phyloP scores from a whole-genome alignment of 2,113 vertebrate genomes.

The Forbesichthys papilliferus region DNA sequence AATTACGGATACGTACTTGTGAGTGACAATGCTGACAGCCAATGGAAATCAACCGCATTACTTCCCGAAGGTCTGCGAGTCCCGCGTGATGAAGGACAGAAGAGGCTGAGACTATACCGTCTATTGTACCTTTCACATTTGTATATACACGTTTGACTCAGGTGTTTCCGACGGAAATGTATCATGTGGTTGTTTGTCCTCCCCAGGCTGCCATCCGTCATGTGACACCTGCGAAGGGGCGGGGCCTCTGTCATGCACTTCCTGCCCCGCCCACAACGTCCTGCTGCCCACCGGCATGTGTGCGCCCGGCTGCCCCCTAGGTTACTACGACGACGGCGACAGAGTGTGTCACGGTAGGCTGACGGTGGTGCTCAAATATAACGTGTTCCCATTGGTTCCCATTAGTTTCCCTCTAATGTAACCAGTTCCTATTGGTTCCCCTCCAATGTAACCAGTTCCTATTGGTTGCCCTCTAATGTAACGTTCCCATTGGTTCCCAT shows the following conservation, averaged over 20 bases:
- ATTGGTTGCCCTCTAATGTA: too few species aligned
- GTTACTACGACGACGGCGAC: slow-evolving; percentile 79
- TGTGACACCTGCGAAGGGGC: slow-evolving; percentile 80
- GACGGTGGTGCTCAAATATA: neutral
- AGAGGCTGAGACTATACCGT: too few species aligned
- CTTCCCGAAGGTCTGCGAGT: too few species aligned
- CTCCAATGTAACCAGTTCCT: too few species aligned
- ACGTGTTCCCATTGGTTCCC: neutral
- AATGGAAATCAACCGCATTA: too few species aligned
- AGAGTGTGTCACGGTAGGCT: slow-evolving; percentile 81
- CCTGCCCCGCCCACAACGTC: slow-evolving; percentile 73
- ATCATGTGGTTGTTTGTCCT: neutral
- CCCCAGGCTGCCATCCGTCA: slow-evolving; percentile 85
- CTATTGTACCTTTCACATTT: too few species aligned
- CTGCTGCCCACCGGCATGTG: slow-evolving; percentile 82
- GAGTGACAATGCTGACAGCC: too few species aligned
- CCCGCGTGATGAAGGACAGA: too few species aligned
- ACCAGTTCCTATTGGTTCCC: too few species aligned
- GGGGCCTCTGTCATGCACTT: slow-evolving; percentile 82
- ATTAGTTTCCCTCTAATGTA: too few species aligned
- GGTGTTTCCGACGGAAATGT: neutral
- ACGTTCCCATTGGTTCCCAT: too few species aligned
- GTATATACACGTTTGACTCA: neutral
- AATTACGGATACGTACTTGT: too few species aligned
- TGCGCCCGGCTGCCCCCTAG: slow-evolving; percentile 72